Percentiles rank a stretch among this genome's conserved stretches.
phyloP scores from a whole-genome alignment of 2,888 invertebrate species.

The Esperia sulphurella region DNA sequence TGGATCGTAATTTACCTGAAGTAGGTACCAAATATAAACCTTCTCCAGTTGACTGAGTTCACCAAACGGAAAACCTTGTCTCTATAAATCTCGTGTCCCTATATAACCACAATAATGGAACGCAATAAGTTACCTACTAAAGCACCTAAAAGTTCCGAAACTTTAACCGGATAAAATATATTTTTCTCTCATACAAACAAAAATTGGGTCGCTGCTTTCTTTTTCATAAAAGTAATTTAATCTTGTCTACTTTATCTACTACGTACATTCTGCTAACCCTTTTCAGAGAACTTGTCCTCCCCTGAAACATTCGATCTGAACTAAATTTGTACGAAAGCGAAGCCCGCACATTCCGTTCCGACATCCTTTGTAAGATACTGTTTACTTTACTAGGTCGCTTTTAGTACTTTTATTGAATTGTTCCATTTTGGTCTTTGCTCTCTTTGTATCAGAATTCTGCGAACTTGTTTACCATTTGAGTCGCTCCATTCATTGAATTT shows the following conservation, averaged over 20 bases:
- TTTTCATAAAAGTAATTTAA: slow-evolving; percentile 63
- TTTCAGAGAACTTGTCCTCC: slow-evolving; percentile 62
- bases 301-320: slow-evolving; percentile 65
- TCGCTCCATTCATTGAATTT: not conserved
- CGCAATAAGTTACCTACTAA: slow-evolving; percentile 18
- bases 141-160: slow-evolving; percentile 27
- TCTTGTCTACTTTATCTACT: slow-evolving; percentile 53
- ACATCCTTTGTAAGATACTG: slow-evolving; percentile 63
- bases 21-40: slow-evolving; percentile 2
- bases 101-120: slow-evolving; percentile 19
- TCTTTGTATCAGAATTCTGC: not conserved
- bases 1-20: too few relatives aligned
- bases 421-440: slow-evolving; percentile 33
- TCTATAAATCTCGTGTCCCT: slow-evolving; percentile 13
- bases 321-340: slow-evolving; percentile 68
- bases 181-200: slow-evolving; percentile 25
- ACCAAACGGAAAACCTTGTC: slow-evolving; percentile 8
- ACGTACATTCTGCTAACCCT: slow-evolving; percentile 58
- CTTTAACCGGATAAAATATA: slow-evolving; percentile 16
- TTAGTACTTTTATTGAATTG: slow-evolving; percentile 64
- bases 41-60: slow-evolving; percentile 6
- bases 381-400: slow-evolving; percentile 65
- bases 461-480: not conserved
- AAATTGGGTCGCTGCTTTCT: slow-evolving; percentile 39
- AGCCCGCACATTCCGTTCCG: slow-evolving; percentile 68